Evolutionary conservation across 2,113 vertebrate species (phyloP).

Genomic region (Barnardius zonarius): DNA sequence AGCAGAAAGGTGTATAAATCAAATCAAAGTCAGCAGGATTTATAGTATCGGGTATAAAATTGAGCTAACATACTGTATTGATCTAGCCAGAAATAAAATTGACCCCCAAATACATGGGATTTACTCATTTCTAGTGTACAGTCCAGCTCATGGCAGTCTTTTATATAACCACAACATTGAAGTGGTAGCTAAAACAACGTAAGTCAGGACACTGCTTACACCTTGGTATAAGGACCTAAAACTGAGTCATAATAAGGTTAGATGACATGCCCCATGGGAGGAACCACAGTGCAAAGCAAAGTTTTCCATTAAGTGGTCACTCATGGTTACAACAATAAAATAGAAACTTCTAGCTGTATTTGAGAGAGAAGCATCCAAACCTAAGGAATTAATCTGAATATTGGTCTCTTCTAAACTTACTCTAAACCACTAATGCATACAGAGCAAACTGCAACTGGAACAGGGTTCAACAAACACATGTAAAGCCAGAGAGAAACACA

Average conservation of each 20-base stretch:
- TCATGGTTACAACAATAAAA: background rate
- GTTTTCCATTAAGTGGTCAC: background rate
- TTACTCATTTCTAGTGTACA: background rate
- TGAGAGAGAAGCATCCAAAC: background rate
- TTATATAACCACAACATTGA: background rate
- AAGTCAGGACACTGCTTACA: background rate
- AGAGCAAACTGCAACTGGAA: background rate
- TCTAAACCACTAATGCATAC: background rate
- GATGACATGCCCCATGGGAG: background rate
- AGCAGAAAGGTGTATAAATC: background rate
- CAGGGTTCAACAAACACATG: background rate
- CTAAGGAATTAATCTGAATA: background rate
- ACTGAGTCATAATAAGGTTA: background rate
- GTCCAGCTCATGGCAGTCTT: background rate
- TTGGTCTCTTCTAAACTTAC: background rate
- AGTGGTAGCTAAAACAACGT: background rate
- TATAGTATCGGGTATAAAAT: background rate
- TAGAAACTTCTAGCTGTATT: background rate
- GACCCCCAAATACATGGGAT: background rate
- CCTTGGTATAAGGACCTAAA: background rate
- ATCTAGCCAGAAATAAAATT: background rate
- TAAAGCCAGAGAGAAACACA: background rate
- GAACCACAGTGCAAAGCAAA: background rate
- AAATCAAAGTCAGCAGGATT: background rate
- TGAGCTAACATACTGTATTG: background rate